These are phyloP conservation scores for Lithobates pipiens DNA, from an alignment of 2,797 vertebrate species.

Conservation along the genomic window DNA sequence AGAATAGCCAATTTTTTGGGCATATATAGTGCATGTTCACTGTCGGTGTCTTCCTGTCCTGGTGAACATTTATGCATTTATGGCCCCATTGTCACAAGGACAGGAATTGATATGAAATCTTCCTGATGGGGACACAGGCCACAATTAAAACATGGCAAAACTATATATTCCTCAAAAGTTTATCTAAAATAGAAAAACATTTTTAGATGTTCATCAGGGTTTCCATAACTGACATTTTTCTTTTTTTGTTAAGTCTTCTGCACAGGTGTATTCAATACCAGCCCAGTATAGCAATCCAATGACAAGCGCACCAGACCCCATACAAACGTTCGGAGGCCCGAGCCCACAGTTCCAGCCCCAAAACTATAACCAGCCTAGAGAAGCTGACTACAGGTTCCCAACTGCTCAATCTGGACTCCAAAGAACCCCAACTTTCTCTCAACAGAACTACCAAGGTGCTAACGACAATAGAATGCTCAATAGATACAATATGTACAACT, in stretches of 20 bases:
- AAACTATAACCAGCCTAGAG: not conserved
- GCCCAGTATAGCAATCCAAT: not conserved
- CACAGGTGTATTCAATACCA: not conserved
- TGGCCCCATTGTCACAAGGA: too few species aligned
- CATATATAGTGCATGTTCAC: too few species aligned
- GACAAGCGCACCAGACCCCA: not conserved
- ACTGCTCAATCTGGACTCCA: not conserved
- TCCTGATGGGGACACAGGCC: too few species aligned
- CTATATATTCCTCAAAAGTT: too few species aligned
- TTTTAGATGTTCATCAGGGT: too few species aligned
- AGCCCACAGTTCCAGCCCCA: not conserved
- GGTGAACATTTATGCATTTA: too few species aligned
- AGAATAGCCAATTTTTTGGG: too few species aligned
- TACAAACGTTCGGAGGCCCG: not conserved
- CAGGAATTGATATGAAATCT: too few species aligned
- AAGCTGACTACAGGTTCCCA: too few species aligned
- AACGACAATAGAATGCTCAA: not conserved
- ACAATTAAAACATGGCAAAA: too few species aligned
- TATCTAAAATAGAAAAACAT: too few species aligned
- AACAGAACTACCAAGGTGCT: not conserved
- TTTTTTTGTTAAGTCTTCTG: not conserved
- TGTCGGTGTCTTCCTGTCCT: too few species aligned
- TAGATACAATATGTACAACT: not conserved
- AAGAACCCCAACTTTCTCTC: not conserved
- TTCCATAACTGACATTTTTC: not conserved